These are phyloP conservation scores for Lasioglossum albipes DNA, from an alignment of 1,140 invertebrate species.

Conservation along the genomic window DNA sequence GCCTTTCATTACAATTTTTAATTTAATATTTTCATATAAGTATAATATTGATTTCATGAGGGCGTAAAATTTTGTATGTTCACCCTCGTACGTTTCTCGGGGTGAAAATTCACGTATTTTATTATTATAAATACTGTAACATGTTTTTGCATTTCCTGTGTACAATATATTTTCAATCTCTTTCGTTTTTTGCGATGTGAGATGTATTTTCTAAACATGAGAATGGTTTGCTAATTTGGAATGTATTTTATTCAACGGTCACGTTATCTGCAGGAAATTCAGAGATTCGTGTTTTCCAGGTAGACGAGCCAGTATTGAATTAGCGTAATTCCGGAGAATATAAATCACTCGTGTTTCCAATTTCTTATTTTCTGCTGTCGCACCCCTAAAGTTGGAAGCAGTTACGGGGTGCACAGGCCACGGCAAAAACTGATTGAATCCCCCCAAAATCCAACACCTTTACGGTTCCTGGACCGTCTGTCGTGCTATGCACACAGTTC, in stretches of 20 bases:
- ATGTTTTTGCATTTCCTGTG: too few relatives aligned
- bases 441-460: constrained; percentile 73
- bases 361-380: constrained; percentile 20
- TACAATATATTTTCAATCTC: too few relatives aligned
- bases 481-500: constrained; percentile 73
- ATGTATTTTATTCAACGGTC: neutral
- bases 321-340: neutral
- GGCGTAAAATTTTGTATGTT: too few relatives aligned
- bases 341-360: constrained; percentile 5
- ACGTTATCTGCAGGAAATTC: neutral
- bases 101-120: too few relatives aligned
- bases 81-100: too few relatives aligned
- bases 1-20: too few relatives aligned
- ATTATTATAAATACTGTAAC: too few relatives aligned
- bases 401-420: constrained; percentile 32
- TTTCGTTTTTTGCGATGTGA: too few relatives aligned
- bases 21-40: too few relatives aligned
- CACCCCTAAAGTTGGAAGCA: constrained; percentile 22
- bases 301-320: too few relatives aligned
- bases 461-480: constrained; percentile 64
- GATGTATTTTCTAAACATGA: neutral
- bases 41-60: too few relatives aligned
- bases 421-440: constrained; percentile 68
- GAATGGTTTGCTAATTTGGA: neutral
- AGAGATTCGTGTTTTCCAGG: neutral